Evolutionary conservation across 2,888 invertebrate genomes (phyloP), one percentile per base, ranked within the genome.

Genomic region (Agrilus mali): DNA sequence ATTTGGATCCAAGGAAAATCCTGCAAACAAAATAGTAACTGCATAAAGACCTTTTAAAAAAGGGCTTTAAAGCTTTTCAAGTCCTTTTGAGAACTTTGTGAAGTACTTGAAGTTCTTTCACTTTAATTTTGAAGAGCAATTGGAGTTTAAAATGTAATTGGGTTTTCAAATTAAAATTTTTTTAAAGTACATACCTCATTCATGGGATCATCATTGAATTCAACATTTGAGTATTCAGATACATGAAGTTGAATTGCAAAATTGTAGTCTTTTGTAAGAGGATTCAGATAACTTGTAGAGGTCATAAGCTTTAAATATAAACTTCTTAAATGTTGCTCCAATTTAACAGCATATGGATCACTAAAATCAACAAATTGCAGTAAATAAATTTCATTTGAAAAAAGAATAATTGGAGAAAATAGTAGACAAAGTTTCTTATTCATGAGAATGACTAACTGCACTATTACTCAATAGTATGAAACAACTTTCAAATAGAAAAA

Each of bases 211-310:
- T 71, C 71, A 46, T 70, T 69, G 42, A 79, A 63, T 16, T 69
- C 62, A 20, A 76, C 61, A 40, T 72, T 73, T 7, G 74, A 70
- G n/a, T 73, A 71, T 57, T 77, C 77, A 50, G 73, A 73, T 13
- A 78, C 76, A 48, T 75, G 69, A 39, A 81, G 60, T 46, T 71
- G 69, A 44, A 82, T 72, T n/a, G 68, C 66, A 58, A 82, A 82
- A 50, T 73, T 74, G 40, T 69, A 60, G 46, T 75, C 70, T 39
- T 72, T 68, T 6, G 77, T 72, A 38, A 76, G 53, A 42, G 67
- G 59, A 40, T 69, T 63, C 32, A 78, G 66, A 49, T 71, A 72
- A 31, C 64, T 57, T 43, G 65, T 63, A 17, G 70, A 57, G 43
- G 71, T 67, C 1, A 75, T 65, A 37, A 82, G 55, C 53, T 73